These are phyloP conservation scores for Candoia aspera DNA, from an alignment of 2,113 vertebrate genomes.

Conservation along the genomic window DNA sequence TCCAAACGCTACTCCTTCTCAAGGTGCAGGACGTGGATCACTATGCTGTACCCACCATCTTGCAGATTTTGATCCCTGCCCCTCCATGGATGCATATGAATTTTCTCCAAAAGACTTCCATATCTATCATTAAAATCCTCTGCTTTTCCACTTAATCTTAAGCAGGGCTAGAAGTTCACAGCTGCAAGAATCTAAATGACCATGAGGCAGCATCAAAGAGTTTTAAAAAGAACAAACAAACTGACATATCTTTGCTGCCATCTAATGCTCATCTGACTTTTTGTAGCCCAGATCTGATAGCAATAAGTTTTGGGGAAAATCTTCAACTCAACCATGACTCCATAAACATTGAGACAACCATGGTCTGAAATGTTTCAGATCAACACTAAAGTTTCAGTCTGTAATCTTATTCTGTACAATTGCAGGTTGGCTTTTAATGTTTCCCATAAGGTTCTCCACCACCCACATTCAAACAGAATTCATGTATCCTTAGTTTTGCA, in stretches of 20 bases:
- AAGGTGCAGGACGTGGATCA: neutral
- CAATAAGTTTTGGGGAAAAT: neutral
- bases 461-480: neutral
- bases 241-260: neutral
- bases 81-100: neutral
- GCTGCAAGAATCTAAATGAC: neutral
- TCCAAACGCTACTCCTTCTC: neutral
- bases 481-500: neutral
- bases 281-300: neutral
- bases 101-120: neutral
- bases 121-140: neutral
- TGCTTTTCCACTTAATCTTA: neutral
- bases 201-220: neutral
- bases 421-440: neutral
- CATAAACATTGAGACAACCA: neutral
- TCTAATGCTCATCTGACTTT: neutral
- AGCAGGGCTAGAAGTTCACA: neutral
- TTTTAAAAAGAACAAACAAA: neutral
- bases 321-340: neutral
- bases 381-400: neutral
- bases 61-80: neutral
- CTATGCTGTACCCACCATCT: neutral
- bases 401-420: neutral
- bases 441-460: neutral
- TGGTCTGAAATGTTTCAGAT: neutral